These are phyloP conservation scores for Mareca strepera DNA, from an alignment of 2,797 vertebrate genomes.

Conservation along the genomic window DNA sequence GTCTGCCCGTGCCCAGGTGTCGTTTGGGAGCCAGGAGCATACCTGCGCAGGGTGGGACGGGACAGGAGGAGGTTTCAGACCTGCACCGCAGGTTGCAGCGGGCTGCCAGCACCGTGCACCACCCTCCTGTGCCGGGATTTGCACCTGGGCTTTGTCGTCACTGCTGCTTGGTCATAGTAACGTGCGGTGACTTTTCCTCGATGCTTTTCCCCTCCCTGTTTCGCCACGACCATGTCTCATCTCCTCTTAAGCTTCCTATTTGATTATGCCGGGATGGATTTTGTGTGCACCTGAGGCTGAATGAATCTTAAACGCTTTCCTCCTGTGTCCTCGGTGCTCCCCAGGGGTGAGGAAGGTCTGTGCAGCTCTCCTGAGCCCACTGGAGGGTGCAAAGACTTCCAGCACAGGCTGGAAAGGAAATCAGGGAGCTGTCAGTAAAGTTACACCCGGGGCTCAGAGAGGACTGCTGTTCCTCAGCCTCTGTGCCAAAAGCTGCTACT, in stretches of 20 bases:
- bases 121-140: no score
- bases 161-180: fast-evolving
- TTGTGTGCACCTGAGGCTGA: not conserved
- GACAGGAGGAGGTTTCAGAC: not conserved
- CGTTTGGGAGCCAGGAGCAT: not conserved
- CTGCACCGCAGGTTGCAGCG: fast-evolving
- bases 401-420: not conserved
- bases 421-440: not conserved
- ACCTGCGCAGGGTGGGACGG: not conserved
- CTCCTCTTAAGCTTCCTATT: not conserved
- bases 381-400: not conserved
- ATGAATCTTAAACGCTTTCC: not conserved
- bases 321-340: not conserved
- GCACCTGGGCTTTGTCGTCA: not conserved
- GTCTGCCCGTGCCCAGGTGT: fast-evolving
- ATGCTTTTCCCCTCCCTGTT: not conserved
- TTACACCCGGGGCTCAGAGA: not conserved
- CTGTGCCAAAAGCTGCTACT: not conserved
- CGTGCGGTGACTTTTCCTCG: fast-evolving
- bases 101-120: fast-evolving
- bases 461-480: not conserved
- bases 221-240: fast-evolving
- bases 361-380: fast-evolving
- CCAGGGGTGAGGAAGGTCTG: not conserved
- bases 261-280: not conserved